Conservation (phyloP, 1,140 invertebrate genomes). For the Brachionus asplanchnoidis region DNA sequence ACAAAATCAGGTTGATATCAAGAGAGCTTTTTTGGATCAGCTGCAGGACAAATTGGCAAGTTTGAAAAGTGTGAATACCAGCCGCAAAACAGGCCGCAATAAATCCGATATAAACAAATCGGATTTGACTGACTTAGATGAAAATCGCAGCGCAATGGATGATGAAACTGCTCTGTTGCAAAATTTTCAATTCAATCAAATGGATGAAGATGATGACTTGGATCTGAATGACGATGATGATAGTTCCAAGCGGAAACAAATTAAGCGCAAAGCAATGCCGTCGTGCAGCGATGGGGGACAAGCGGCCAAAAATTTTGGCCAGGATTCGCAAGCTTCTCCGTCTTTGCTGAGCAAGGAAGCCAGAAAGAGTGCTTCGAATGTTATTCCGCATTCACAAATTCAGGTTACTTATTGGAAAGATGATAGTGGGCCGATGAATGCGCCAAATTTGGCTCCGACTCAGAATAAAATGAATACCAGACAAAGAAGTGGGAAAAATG, state of each 20-base stretch:
- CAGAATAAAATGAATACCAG: slow-evolving; percentile 15
- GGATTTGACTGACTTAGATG: not conserved
- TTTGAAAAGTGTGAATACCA: slow-evolving; percentile 16
- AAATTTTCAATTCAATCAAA: slow-evolving; percentile 25
- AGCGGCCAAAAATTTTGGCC: not conserved
- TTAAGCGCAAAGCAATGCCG: not conserved
- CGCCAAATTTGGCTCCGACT: not conserved
- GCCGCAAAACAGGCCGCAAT: not conserved
- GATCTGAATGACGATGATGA: slow-evolving; percentile 6
- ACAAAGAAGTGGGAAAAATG: not conserved
- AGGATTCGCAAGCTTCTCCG: not conserved
- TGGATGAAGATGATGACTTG: slow-evolving; percentile 4
- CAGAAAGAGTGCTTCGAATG: not conserved
- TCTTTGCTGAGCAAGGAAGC: not conserved
- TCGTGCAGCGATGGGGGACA: not conserved
- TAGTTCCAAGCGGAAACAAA: not conserved
- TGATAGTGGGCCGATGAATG: not conserved
- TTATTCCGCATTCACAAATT: not conserved
- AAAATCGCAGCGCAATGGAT: not conserved
- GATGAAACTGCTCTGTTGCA: slow-evolving; percentile 17
- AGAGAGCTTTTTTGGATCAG: slow-evolving; percentile 26
- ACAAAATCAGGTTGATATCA: slow-evolving; percentile 2
- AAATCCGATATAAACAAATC: slow-evolving; percentile 25
- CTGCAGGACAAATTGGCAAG: slow-evolving; percentile 36
- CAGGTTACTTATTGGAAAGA: slow-evolving; percentile 37